Evolutionary conservation across 2,113 vertebrate genomes (phyloP), one percentile per base, ranked within the genome.

Genomic region (Rutilus rutilus): DNA sequence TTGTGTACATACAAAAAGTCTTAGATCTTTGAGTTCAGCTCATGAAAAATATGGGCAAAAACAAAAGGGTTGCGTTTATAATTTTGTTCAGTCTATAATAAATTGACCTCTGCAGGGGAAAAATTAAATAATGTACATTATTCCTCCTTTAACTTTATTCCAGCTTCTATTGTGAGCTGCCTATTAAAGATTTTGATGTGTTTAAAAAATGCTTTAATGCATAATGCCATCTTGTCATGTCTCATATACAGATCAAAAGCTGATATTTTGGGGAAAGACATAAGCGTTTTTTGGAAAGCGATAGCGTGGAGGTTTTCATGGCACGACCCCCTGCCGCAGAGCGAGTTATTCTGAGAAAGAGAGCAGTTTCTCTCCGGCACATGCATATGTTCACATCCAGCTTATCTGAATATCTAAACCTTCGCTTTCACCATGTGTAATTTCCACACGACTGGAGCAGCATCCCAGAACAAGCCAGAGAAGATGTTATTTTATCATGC

Each of bases 371-470:
- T 71, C 19, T 57, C 33, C 19, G 36, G 36, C 33, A 21, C 69
- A 62, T 62, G 60, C 69, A 69, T 59, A 14, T 42, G 15, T 78
- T 65, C n/a, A 62, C 69, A 21, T 74, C 59, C 30, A 45, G n/a
- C 42, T 15, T 45, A 71, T 83, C 59, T 30, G 82, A 83, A 75
- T 86, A 67, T 85, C 62, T 69, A 78, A 82, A 78, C n/a, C 69
- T 21, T 11, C 17, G 45, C 82, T 84, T 89, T 87, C 82, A 65
- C 30, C 33, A 84, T 57, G 45, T 71, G 62, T 86, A 33, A 75
- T 69, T 86, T 86, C 85, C 85, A 86, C 54, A 74, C 12, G 65
- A 67, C 79, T 85, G 78, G 80, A 78, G 84, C 50, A 47, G 71
- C 59, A 75, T 54, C 36, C 36, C 21, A 1, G 73, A 83, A 36